Percentiles rank a stretch among this genome's conserved stretches.
These are phyloP conservation scores for Araneus ventricosus DNA, from an alignment of 1,140 invertebrate species.

Conservation along the genomic window DNA sequence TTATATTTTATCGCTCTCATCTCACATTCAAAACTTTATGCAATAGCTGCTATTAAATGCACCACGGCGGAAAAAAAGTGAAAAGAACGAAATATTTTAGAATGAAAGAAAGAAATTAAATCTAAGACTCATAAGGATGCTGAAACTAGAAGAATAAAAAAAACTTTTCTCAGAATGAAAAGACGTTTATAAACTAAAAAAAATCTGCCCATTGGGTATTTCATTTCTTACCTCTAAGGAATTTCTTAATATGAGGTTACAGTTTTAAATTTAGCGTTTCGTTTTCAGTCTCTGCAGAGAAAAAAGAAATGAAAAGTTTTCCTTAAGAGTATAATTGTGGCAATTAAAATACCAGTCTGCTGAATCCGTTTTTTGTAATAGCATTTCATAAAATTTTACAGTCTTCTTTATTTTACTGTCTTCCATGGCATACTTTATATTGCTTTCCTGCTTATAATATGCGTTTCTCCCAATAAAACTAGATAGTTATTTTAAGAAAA, in stretches of 20 bases:
- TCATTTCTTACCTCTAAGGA: constrained; percentile 35
- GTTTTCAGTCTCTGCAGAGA: neutral
- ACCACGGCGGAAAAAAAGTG: neutral
- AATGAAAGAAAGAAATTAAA: constrained; percentile 19
- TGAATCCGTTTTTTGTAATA: neutral
- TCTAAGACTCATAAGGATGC: constrained; percentile 2
- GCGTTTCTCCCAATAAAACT: neutral
- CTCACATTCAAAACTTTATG: too few species aligned
- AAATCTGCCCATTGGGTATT: neutral
- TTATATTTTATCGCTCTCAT: too few species aligned
- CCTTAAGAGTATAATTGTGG: neutral
- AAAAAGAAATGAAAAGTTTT: neutral
- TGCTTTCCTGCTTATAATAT: neutral
- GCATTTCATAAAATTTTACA: constrained; percentile 34
- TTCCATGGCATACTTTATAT: neutral
- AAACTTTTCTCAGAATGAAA: neutral
- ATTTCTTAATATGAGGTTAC: constrained; percentile 27
- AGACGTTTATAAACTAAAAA: neutral
- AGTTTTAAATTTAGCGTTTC: constrained; percentile 9
- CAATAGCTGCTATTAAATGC: too few species aligned
- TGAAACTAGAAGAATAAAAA: neutral
- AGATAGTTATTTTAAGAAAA: neutral
- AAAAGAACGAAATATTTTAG: neutral
- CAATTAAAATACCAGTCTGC: constrained; percentile 20
- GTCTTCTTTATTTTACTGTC: neutral